A percentile compares a stretch with the other conserved stretches of the same genome.
Conservation (phyloP, 2,797 vertebrate genomes). For the Podarcis siculus region DNA sequence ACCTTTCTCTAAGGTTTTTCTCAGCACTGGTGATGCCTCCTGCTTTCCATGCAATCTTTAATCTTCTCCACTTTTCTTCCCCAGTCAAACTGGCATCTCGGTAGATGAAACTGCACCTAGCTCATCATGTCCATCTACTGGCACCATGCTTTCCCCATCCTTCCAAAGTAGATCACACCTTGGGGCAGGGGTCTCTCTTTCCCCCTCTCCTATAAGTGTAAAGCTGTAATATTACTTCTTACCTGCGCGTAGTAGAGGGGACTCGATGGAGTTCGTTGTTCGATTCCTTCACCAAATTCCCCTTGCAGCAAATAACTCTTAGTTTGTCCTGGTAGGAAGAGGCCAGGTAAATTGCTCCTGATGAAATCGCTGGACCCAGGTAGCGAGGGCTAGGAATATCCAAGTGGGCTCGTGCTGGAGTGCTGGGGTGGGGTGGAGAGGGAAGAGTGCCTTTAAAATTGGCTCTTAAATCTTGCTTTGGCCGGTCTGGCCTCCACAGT, state of each 20-base stretch:
- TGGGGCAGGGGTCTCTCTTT: neutral
- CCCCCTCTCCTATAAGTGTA: neutral
- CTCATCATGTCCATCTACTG: neutral
- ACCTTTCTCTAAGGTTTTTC: neutral
- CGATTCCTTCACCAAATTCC: conserved; percentile 92
- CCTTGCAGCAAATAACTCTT: conserved; percentile 96
- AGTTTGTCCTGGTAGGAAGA: conserved; percentile 98
- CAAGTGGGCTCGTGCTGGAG: conserved; percentile 89
- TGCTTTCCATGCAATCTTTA: neutral
- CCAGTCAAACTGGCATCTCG: too few species aligned
- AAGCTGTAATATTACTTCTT: neutral
- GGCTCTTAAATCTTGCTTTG: too few species aligned
- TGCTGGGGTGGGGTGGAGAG: conserved; percentile 74
- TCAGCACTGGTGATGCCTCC: neutral
- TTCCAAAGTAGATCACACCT: neutral
- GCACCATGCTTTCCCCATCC: neutral
- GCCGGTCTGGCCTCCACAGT: too few species aligned
- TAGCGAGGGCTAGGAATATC: conserved; percentile 95
- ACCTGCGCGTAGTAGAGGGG: conserved; percentile 90
- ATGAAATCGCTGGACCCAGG: conserved; percentile 96
- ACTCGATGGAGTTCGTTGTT: conserved; percentile 86
- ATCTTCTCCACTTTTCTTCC: neutral
- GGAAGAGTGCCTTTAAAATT: neutral
- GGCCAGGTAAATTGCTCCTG: conserved; percentile 93
- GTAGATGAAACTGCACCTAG: neutral